Evolutionary conservation across 2,113 vertebrate genomes (phyloP), one percentile per base, ranked within the genome.

Genomic region (Scopus umbretta): DNA sequence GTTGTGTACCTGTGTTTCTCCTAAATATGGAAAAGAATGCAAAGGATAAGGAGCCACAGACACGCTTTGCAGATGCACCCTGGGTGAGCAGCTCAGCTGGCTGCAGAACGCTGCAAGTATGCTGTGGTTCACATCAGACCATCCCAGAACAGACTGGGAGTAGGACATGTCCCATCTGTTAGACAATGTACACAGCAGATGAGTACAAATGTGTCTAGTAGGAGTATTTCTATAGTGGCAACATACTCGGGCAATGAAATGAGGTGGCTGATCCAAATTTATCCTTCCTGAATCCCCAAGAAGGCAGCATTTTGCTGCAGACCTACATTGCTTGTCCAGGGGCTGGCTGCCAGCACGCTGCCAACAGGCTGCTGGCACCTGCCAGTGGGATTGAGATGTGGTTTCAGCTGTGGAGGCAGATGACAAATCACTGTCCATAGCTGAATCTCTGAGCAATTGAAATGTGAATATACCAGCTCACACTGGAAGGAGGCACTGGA

Each of bases 241-340:
- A 19, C 10, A 7, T 20, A n/a, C n/a, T 55, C 47, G 9, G 66
- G 40, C 0, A 1, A 32, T n/a, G n/a, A 78, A 68, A 34, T 20
- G 34, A 58, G 38, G 5, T 47, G 53, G 23, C 49, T 73, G 38
- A 56, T 83, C 16, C 34, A 58, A 42, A 30, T 79, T 52, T 82
- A 55, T 56, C 26, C 43, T 45, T 42, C n/a, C 55, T 16, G 30
- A 68, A 22, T 36, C 42, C 43, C 71, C 49, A 20, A 11, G 71
- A 72, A 82, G 36, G 47, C 49, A 67, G 23, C 7, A 7, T 50
- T 86, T 79, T 73, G 25, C 65, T 76, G 59, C 65, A 67, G 75
- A 61, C 10, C 29, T 53, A 8, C 1, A 0, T 45, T 0, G 2
- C 45, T 71, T 40, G 58, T 50, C 52, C 36, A 67, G 50, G 52